Conservation (phyloP, 2,113 vertebrate genomes). For the Sisor rabdophorus region DNA sequence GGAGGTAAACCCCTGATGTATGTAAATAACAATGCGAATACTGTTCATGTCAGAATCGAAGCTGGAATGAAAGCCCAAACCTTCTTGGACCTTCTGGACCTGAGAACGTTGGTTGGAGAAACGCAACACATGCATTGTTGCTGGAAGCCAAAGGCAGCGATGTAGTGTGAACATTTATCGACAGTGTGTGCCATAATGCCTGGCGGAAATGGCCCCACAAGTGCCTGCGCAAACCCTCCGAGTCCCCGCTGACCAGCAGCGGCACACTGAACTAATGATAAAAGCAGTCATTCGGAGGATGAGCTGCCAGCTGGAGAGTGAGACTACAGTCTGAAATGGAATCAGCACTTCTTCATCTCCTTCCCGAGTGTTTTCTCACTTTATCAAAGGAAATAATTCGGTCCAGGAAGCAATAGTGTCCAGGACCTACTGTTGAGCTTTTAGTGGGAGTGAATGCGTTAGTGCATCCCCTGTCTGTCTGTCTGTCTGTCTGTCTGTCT, state of each 20-base stretch:
- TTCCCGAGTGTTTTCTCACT: background rate
- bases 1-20: no score
- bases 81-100: no score
- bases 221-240: conserved; percentile 11
- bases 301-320: conserved; percentile 10
- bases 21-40: no score
- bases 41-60: no score
- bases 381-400: background rate
- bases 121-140: background rate
- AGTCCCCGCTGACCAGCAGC: background rate
- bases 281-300: conserved; percentile 15
- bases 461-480: no score
- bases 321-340: background rate
- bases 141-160: background rate
- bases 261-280: conserved; percentile 21
- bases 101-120: no score
- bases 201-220: background rate
- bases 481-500: background rate
- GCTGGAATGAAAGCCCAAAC: no score
- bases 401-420: background rate
- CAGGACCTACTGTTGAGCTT: no score
- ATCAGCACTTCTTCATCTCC: background rate
- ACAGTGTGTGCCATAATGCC: background rate
- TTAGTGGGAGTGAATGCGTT: no score
- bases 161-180: background rate